These are phyloP conservation scores for Motacilla alba DNA, from an alignment of 2,113 vertebrate species.

Conservation along the genomic window DNA sequence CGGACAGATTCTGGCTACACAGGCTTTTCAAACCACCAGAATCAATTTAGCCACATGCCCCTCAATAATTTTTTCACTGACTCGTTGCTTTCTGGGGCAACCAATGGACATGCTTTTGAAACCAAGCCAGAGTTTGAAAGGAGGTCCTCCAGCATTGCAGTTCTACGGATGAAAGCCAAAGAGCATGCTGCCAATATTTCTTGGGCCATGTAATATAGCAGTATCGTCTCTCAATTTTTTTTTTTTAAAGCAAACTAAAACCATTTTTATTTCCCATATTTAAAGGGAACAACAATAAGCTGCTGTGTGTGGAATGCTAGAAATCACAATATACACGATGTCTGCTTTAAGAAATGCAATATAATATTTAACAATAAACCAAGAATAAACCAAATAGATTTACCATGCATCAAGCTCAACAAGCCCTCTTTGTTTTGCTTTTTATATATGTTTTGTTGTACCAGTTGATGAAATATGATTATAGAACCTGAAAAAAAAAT, in stretches of 20 bases:
- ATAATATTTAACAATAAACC: constrained; percentile 78
- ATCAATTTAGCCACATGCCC: constrained; percentile 91
- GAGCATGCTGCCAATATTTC: constrained; percentile 98
- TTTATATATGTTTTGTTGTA: constrained; percentile 71
- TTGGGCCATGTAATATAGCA: constrained; percentile 92
- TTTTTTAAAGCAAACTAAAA: constrained; percentile 54
- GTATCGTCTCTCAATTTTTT: neutral
- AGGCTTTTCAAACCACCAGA: constrained; percentile 93
- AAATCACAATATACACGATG: constrained; percentile 66
- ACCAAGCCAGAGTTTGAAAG: constrained; percentile 96
- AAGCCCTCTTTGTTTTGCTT: constrained; percentile 60
- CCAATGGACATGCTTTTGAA: constrained; percentile 90
- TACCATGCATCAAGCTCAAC: constrained; percentile 59
- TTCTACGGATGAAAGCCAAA: constrained; percentile 98
- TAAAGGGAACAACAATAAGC: constrained; percentile 78
- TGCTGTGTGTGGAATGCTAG: constrained; percentile 76
- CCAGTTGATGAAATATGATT: constrained; percentile 69
- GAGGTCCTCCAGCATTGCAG: constrained; percentile 96
- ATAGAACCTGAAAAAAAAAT: constrained; percentile 74
- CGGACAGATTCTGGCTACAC: constrained; percentile 90
- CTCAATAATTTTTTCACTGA: constrained; percentile 98
- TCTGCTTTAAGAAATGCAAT: constrained; percentile 75
- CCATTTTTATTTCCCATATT: constrained; percentile 75
- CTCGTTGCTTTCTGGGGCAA: constrained; percentile 86
- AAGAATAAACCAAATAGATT: constrained; percentile 70